Evolutionary conservation across 2,888 invertebrate genomes (phyloP), one percentile per base, ranked within the genome.

Genomic region (Erebia aethiops): DNA sequence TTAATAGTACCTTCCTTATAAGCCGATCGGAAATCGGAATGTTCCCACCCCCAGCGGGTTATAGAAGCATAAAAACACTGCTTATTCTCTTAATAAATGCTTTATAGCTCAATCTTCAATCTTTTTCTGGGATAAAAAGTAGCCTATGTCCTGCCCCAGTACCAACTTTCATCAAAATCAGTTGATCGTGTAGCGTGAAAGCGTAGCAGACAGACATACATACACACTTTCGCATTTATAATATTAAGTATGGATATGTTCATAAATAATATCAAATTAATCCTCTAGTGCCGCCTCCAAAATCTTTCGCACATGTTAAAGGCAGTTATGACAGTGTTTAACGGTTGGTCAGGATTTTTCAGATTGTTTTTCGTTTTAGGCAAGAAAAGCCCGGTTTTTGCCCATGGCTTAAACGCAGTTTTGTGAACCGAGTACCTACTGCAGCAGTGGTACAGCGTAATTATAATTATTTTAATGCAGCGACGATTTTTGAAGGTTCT

Each of bases 321-420:
- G n/a, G 4, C 71, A 71, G 74, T 77, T 77, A 77, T 78, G 76
- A 77, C 74, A 71, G 72, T 67, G 46, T 75, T 76, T 72, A 74
- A 77, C 73, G 72, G 76, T 66, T 58, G 71, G 65, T 69, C 69
- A 71, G 71, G 72, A 77, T 77, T 75, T 74, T 75, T 72, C 70
- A 70, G 71, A 78, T 72, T 64, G 73, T 78, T 78, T 78, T 77
- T 77, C 74, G 70, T 75, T 69, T 76, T 73, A 72, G 76, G 70
- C 69, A 77, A 76, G 75, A 76, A 76, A 75, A 61, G 64, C 21
- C n/a, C 54, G 60, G 70, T 75, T 74, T 77, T 71, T 71, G 70
- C 35, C 41, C 18, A 26, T n/a, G 26, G 52, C 58, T 58, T 62
- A 65, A 69, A 71, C 60, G 68, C 71, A 71, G 64, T 68, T 64